Percentiles rank a stretch among this genome's conserved stretches.
Evolutionary conservation across 2,113 vertebrate species (phyloP).

Genomic region (Plestiodon gilberti): DNA sequence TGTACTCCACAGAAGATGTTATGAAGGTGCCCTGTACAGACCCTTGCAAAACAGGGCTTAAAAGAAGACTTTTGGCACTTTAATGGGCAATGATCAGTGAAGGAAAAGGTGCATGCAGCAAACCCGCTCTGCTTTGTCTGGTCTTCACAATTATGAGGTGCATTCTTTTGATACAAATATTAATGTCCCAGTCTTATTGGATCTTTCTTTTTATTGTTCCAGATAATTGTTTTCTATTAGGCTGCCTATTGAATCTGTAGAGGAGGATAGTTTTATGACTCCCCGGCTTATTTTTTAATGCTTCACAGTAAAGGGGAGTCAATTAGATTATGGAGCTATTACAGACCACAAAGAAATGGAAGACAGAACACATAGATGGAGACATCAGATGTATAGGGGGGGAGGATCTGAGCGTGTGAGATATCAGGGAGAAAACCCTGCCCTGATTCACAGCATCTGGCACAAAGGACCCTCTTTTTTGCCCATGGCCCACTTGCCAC

Average conservation of each 20-base stretch:
- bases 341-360: conserved; percentile 18
- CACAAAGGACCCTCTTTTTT: background rate
- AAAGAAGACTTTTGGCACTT: conserved; percentile 29
- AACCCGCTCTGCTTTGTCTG: conserved; percentile 36
- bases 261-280: conserved; percentile 73
- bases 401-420: background rate
- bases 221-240: conserved; percentile 80
- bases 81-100: conserved; percentile 49
- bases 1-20: background rate
- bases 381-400: conserved; percentile 44
- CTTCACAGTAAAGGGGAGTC: conserved; percentile 56
- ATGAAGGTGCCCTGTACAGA: background rate
- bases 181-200: conserved; percentile 69
- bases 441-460: background rate
- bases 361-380: conserved; percentile 46
- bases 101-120: conserved; percentile 39
- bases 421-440: background rate
- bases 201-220: conserved; percentile 74
- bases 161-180: conserved; percentile 77
- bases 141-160: conserved; percentile 57
- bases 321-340: conserved; percentile 52
- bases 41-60: background rate
- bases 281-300: conserved; percentile 72
- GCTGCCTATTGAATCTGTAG: conserved; percentile 71
- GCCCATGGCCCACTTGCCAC: background rate